Evolutionary conservation across 2,797 vertebrate genomes (phyloP), one percentile per base, ranked within the genome.

Genomic region (Numenius phaeopus): DNA sequence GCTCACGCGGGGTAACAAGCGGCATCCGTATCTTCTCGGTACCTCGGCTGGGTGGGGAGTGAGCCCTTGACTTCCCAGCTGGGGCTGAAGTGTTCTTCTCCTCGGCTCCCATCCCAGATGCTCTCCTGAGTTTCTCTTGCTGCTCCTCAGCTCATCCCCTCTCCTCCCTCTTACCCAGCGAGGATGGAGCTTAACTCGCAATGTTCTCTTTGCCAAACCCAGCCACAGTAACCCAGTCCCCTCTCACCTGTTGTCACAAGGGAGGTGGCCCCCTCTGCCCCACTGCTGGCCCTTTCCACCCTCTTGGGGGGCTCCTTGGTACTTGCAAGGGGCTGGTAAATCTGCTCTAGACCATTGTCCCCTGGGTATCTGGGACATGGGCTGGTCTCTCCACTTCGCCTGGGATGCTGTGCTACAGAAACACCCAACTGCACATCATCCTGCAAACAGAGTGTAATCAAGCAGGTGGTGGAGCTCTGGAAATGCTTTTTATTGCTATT

Each of bases 201-300:
- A 7, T 0, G 1, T 22, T 29, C 50, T 26, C 42, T 58, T 42
- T 50, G 37, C 58, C 4, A 3, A 49, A 21, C 16, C 16, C 2
- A 3, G 15, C 59, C 0, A 1, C 0, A 1, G n/a, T 0, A 8
- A 40, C n/a, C 22, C 13, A 2, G n/a, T 24, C 10, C 27, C 32
- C 9, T 27, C 39, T 61, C 0, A 2, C 21, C 64, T 76, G 19
- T 29, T 46, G 40, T 46, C 54, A 21, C 1, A 1, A 29, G 23
- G 61, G 29, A 30, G 14, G 40, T 54, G 24, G 7, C 49, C 20
- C 65, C 24, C 24, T 42, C 75, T 21, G 29, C 49, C 55, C 26
- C 1, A 1, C 65, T 54, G 47, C 70, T 4, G 1, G 46, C 47
- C 30, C 26, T 26, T 54, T 66, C 11, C 10, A 32, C 15, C 29